phyloP scores from a whole-genome alignment of 2,888 invertebrate species.

The Watsonalla cultraria region DNA sequence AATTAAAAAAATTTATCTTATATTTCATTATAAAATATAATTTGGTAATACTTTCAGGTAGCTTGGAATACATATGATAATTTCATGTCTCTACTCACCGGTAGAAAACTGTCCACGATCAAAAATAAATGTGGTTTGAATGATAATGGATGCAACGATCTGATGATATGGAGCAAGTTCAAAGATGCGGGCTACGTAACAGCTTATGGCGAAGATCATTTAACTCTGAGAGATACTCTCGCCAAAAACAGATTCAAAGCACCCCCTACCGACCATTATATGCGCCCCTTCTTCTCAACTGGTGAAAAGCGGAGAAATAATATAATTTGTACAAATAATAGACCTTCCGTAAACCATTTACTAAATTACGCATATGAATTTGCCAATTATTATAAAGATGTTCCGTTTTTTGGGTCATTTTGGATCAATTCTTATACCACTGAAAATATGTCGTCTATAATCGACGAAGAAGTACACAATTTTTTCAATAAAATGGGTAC shows the following conservation, averaged over 20 bases:
- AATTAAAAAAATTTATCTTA: no score
- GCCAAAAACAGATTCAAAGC: conserved; percentile 76
- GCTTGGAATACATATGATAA: conserved; percentile 94
- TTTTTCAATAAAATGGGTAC: conserved; percentile 76
- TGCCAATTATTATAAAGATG: conserved; percentile 74
- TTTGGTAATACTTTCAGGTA: conserved; percentile 64
- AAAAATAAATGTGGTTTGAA: conserved; percentile 67
- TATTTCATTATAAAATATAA: no score
- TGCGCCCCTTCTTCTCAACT: conserved; percentile 84
- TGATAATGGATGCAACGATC: conserved; percentile 81
- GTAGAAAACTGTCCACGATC: conserved; percentile 72
- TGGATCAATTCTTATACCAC: conserved; percentile 86
- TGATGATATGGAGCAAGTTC: conserved; percentile 87
- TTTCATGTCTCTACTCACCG: conserved; percentile 87
- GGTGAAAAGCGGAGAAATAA: conserved; percentile 70
- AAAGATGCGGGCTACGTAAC: conserved; percentile 84
- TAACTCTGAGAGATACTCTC: conserved; percentile 82
- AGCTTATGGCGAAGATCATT: conserved; percentile 87
- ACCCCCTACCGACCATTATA: conserved; percentile 89
- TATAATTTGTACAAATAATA: conserved; percentile 56
- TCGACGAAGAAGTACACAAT: conserved; percentile 78
- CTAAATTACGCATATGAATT: conserved; percentile 83
- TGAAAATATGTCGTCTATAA: conserved; percentile 80
- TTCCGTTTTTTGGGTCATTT: conserved; percentile 85
- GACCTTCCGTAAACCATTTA: conserved; percentile 81